These are phyloP conservation scores for Prionchulus punctatus DNA, from an alignment of 2,888 invertebrate species.

Conservation along the genomic window DNA sequence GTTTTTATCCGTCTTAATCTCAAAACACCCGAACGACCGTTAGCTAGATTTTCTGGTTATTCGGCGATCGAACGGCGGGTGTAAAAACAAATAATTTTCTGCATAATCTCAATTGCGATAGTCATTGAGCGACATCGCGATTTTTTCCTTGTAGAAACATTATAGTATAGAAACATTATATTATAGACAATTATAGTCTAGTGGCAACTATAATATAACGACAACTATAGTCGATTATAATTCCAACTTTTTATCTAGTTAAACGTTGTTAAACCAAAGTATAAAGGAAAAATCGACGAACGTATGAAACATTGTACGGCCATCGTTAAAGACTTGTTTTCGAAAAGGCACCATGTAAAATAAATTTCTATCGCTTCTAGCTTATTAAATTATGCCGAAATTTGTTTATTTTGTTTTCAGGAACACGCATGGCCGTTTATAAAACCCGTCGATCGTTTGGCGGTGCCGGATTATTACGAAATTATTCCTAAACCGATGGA, in stretches of 20 bases:
- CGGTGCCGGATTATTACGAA: conserved; percentile 87
- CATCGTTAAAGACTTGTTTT: conserved; percentile 37
- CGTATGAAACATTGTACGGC: conserved; percentile 27
- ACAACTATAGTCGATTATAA: too few relatives aligned
- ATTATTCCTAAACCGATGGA: conserved; percentile 99
- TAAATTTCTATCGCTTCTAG: neutral
- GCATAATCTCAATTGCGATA: neutral
- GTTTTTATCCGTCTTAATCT: too few relatives aligned
- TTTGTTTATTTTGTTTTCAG: conserved; percentile 9
- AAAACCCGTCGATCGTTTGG: conserved; percentile 88
- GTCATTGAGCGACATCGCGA: neutral
- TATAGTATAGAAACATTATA: too few relatives aligned
- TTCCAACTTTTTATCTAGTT: neutral
- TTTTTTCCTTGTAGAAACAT: too few relatives aligned
- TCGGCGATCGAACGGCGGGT: too few relatives aligned
- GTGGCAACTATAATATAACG: too few relatives aligned
- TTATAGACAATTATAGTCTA: too few relatives aligned
- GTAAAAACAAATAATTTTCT: conserved; percentile 2
- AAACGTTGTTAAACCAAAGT: conserved; percentile 18
- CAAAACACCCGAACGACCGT: too few relatives aligned
- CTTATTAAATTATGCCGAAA: neutral
- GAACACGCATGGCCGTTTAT: conserved; percentile 90
- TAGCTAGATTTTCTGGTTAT: too few relatives aligned
- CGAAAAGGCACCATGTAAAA: conserved; percentile 37
- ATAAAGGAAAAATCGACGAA: conserved; percentile 24